Conservation (phyloP, 2,888 invertebrate species). For the Drosophila lutescens region DNA sequence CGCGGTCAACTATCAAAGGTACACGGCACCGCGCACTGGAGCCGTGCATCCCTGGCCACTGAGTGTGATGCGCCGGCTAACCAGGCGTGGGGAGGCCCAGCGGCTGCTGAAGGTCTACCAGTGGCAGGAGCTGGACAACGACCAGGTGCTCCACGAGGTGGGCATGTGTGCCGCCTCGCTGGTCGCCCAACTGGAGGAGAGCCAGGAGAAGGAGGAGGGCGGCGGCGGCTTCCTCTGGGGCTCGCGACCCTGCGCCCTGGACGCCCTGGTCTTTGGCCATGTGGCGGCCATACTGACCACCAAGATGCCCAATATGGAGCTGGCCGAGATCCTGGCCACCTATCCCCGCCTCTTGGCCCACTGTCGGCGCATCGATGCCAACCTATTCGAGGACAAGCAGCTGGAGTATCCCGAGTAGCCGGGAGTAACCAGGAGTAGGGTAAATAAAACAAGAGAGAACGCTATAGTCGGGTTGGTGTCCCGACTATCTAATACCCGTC, state of each 20-base stretch:
- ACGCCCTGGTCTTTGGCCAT: constrained; percentile 97
- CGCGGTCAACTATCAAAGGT: constrained; percentile 89
- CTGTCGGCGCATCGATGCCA: constrained; percentile 39
- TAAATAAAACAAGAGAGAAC: too few relatives aligned
- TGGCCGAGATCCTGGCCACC: constrained; percentile 20
- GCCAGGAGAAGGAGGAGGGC: constrained; percentile 87
- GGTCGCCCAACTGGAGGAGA: constrained; percentile 90
- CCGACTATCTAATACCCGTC: too few relatives aligned
- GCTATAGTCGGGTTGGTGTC: too few relatives aligned
- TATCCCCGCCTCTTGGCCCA: constrained; percentile 28
- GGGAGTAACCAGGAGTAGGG: not conserved
- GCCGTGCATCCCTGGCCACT: constrained; percentile 96
- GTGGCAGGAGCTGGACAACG: constrained; percentile 91
- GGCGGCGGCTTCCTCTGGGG: constrained; percentile 88
- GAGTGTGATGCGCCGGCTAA: constrained; percentile 90
- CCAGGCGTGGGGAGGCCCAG: constrained; percentile 88
- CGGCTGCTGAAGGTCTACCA: constrained; percentile 90
- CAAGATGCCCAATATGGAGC: constrained; percentile 88
- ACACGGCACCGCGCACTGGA: constrained; percentile 92
- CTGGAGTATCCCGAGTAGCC: not conserved
- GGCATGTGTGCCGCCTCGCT: constrained; percentile 89
- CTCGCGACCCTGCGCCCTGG: constrained; percentile 93
- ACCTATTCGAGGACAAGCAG: constrained; percentile 20
- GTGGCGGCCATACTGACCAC: constrained; percentile 95
- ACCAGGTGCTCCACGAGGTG: constrained; percentile 89